A percentile compares a stretch with the other conserved stretches of the same genome.
These are phyloP conservation scores for Zygaena filipendulae DNA, from an alignment of 2,888 invertebrate genomes.

Conservation along the genomic window DNA sequence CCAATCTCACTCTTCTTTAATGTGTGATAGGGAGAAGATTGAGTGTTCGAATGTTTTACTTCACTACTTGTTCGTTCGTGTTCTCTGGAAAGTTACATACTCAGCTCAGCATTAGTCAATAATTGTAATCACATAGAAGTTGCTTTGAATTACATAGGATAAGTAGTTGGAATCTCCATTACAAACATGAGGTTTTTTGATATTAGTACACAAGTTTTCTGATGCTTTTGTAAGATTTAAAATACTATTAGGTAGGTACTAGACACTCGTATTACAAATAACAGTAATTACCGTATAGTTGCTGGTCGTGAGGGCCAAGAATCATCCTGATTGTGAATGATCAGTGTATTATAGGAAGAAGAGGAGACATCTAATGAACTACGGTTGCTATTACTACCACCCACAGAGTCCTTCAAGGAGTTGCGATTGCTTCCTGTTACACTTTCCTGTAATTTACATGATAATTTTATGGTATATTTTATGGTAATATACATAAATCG, in stretches of 20 bases:
- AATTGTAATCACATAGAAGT: too few species aligned
- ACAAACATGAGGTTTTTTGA: too few species aligned
- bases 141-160: too few species aligned
- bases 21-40: slow-evolving; percentile 60
- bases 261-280: too few species aligned
- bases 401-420: slow-evolving; percentile 69
- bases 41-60: slow-evolving; percentile 49
- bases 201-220: too few species aligned
- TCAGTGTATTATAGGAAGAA: slow-evolving; percentile 85
- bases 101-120: too few species aligned
- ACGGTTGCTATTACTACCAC: slow-evolving; percentile 68
- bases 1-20: slow-evolving; percentile 44
- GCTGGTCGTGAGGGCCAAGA: slow-evolving; percentile 72
- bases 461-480: not conserved
- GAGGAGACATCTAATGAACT: slow-evolving; percentile 79
- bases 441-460: slow-evolving; percentile 49
- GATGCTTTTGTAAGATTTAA: too few species aligned
- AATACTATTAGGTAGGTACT: too few species aligned
- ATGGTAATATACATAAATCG: too few species aligned
- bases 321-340: slow-evolving; percentile 82
- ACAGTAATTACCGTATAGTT: slow-evolving; percentile 41
- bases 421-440: slow-evolving; percentile 71
- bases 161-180: too few species aligned
- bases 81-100: too few species aligned
- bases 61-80: slow-evolving; percentile 59